These are phyloP conservation scores for Premnoplex brunnescens DNA, from an alignment of 2,797 vertebrate species.

Conservation along the genomic window DNA sequence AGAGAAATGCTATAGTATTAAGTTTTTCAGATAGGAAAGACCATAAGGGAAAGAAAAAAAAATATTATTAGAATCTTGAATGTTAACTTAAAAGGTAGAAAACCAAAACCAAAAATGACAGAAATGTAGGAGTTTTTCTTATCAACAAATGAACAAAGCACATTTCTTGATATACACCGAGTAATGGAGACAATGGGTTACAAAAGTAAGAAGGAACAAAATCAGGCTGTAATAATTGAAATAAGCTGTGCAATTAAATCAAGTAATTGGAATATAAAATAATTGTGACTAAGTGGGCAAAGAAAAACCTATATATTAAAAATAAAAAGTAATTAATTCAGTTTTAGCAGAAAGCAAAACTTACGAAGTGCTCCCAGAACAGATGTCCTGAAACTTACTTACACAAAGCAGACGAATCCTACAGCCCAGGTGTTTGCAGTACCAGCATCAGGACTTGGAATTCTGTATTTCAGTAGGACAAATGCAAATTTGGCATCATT, in stretches of 20 bases:
- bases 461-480: not conserved
- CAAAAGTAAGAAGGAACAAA: not conserved
- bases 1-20: not conserved
- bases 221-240: not conserved
- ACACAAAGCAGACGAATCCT: not conserved
- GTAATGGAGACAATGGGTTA: not conserved
- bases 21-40: not conserved
- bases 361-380: not conserved
- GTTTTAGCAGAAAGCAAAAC: not conserved
- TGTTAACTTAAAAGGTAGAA: not conserved
- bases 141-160: not conserved
- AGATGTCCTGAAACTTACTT: not conserved
- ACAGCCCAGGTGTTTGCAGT: not conserved
- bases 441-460: not conserved
- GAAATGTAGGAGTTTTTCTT: not conserved
- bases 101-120: not conserved
- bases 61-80: not conserved
- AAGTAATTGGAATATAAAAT: not conserved
- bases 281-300: not conserved
- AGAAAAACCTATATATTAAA: not conserved
- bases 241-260: not conserved
- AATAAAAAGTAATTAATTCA: not conserved
- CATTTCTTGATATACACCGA: not conserved
- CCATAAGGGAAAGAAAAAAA: not conserved
- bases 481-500: not conserved